Conservation (phyloP, 2,888 invertebrate species). For the Oscheius sp. region DNA sequence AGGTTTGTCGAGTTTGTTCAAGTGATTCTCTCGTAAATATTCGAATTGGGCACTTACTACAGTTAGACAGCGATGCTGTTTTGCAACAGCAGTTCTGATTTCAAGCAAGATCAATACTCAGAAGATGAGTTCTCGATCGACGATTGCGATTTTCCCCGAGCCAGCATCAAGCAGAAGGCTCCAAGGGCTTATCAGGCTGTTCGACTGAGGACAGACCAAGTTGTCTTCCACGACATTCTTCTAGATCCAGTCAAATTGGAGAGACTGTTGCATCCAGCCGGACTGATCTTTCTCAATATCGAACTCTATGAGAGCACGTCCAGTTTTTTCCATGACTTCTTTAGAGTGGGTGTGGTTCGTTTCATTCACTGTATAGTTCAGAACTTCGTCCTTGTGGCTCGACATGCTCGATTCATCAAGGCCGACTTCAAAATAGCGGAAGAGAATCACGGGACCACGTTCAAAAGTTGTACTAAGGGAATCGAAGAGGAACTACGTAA, state of each 20-base stretch:
- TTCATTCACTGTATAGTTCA: not conserved
- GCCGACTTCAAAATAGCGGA: slow-evolving; percentile 28
- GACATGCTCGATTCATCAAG: slow-evolving; percentile 20
- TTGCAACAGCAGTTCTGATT: too few relatives aligned
- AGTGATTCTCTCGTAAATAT: too few relatives aligned
- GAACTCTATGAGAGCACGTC: slow-evolving; percentile 27
- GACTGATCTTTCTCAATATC: slow-evolving; percentile 17
- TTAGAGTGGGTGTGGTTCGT: not conserved
- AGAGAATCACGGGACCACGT: slow-evolving; percentile 30
- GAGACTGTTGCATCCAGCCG: slow-evolving; percentile 11
- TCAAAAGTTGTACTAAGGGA: slow-evolving; percentile 14
- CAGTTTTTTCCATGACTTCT: slow-evolving; percentile 24
- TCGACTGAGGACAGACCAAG: slow-evolving; percentile 14
- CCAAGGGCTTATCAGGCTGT: slow-evolving; percentile 28
- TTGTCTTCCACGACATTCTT: slow-evolving; percentile 25
- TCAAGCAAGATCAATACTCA: not conserved
- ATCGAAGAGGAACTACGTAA: slow-evolving; percentile 25
- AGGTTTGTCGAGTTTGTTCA: not conserved
- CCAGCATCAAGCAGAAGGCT: slow-evolving; percentile 21
- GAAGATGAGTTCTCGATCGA: slow-evolving; percentile 18
- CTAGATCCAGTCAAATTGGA: slow-evolving; percentile 20
- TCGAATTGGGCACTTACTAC: not conserved
- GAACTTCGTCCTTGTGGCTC: slow-evolving; percentile 8
- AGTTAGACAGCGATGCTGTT: not conserved
- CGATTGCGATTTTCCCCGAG: slow-evolving; percentile 22